A percentile compares a stretch with the other conserved stretches of the same genome.
These are phyloP conservation scores for Cyprinodon variegatus DNA, from an alignment of 2,113 vertebrate species.

Conservation along the genomic window DNA sequence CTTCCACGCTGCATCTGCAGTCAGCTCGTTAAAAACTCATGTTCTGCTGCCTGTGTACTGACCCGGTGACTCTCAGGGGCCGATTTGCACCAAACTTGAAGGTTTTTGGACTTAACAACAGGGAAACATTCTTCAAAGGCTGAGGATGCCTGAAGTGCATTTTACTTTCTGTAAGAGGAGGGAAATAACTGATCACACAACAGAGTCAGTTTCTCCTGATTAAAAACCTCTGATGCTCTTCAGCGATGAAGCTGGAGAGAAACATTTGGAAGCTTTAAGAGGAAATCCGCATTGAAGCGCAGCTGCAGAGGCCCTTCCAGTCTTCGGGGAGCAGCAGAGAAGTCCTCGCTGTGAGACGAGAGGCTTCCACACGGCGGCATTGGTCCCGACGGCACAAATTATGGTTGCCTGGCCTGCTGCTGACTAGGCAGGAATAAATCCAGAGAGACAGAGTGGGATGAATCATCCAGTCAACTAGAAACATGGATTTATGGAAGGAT, in stretches of 20 bases:
- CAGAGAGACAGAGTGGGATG: conserved; percentile 4
- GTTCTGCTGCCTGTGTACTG: conserved; percentile 56
- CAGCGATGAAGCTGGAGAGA: background rate
- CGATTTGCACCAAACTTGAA: conserved; percentile 37
- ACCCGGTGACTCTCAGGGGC: conserved; percentile 37
- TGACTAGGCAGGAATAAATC: conserved; percentile 52
- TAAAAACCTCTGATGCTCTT: conserved; percentile 14
- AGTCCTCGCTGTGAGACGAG: conserved; percentile 23
- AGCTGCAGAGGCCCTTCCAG: conserved; percentile 19
- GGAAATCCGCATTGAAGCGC: background rate
- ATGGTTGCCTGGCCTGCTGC: conserved; percentile 42
- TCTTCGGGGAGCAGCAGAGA: conserved; percentile 39
- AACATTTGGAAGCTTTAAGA: background rate
- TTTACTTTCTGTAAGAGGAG: background rate
- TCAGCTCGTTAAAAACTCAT: conserved; percentile 59
- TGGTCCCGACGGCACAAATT: conserved; percentile 32
- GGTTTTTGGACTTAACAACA: conserved; percentile 26
- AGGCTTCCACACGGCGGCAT: conserved; percentile 22
- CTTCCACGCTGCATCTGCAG: conserved; percentile 39
- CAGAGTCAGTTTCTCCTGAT: too few species aligned
- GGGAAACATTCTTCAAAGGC: background rate
- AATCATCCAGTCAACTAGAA: conserved; percentile 21
- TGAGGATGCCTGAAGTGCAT: conserved; percentile 4
- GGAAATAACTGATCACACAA: too few species aligned
- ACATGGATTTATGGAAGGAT: conserved; percentile 4